Conservation (phyloP, 2,797 vertebrate genomes). For the Ceyx erithaca region DNA sequence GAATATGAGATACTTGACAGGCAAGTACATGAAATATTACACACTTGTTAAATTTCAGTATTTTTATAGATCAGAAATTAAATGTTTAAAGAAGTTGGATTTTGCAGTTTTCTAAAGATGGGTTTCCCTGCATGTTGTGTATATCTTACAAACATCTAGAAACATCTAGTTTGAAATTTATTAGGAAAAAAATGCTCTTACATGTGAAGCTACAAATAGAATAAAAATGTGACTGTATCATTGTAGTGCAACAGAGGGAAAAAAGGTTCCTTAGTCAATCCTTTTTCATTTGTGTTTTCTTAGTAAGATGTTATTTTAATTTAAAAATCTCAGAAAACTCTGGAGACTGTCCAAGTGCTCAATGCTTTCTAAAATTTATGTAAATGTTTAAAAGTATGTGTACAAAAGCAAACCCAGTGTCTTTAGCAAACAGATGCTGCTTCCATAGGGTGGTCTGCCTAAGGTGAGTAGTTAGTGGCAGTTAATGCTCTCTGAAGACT, state of each 20-base stretch:
- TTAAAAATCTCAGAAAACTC: background rate
- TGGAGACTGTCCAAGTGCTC: background rate
- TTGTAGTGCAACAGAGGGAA: background rate
- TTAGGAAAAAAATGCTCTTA: background rate
- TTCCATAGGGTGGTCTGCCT: background rate
- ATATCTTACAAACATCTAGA: background rate
- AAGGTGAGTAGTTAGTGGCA: background rate
- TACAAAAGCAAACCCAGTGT: background rate
- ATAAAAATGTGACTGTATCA: background rate
- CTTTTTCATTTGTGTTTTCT: background rate
- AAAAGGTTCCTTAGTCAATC: background rate
- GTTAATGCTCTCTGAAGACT: background rate
- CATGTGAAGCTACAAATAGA: background rate
- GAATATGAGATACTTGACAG: conserved; percentile 93
- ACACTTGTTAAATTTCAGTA: too few relatives aligned
- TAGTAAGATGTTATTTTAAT: background rate
- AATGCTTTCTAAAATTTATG: background rate
- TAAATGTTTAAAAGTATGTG: background rate
- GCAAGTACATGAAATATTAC: conserved; percentile 77
- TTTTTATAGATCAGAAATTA: background rate
- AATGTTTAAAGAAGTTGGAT: background rate
- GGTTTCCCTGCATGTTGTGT: background rate
- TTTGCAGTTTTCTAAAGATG: background rate
- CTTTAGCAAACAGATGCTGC: background rate
- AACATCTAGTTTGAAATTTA: background rate